Percentiles rank a stretch among this genome's conserved stretches.
phyloP scores from a whole-genome alignment of 92 coral and sea anemone genomes.

The Bergia puertoricense region DNA sequence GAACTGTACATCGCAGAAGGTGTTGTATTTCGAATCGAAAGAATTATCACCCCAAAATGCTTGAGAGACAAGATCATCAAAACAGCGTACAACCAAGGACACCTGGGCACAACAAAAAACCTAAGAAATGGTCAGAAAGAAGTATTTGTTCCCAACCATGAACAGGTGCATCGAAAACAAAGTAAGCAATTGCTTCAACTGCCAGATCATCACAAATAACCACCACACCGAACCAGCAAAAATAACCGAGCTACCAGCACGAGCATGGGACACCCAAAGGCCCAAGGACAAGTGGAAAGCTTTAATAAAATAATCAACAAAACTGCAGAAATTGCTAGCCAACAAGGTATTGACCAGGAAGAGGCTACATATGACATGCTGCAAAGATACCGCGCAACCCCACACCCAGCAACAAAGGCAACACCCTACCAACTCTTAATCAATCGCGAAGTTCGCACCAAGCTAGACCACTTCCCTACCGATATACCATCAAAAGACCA shows the following conservation, averaged over 20 bases:
- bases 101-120: constrained; percentile 51
- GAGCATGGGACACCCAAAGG: constrained; percentile 63
- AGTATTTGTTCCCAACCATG: constrained; percentile 48
- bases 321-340: constrained; percentile 27
- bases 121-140: constrained; percentile 46
- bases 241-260: constrained; percentile 59
- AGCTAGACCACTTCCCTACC: too few species aligned
- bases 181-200: constrained; percentile 49
- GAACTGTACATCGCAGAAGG: constrained; percentile 52
- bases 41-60: constrained; percentile 51
- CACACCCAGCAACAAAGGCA: constrained; percentile 65
- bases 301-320: constrained; percentile 53
- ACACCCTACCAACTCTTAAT: too few species aligned
- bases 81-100: constrained; percentile 62
- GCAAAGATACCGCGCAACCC: constrained; percentile 57
- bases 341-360: constrained; percentile 29
- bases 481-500: too few species aligned
- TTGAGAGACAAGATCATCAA: constrained; percentile 41
- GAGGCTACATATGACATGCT: constrained; percentile 65
- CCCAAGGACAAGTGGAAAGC: constrained; percentile 67
- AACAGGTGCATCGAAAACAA: constrained; percentile 54
- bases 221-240: constrained; percentile 61
- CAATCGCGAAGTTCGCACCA: too few species aligned
- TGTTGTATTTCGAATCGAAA: constrained; percentile 44
- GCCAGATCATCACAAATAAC: constrained; percentile 57